Percentiles rank a stretch among this genome's conserved stretches.
phyloP scores from a whole-genome alignment of 1,140 invertebrate species.

The Drosophila eugracilis region DNA sequence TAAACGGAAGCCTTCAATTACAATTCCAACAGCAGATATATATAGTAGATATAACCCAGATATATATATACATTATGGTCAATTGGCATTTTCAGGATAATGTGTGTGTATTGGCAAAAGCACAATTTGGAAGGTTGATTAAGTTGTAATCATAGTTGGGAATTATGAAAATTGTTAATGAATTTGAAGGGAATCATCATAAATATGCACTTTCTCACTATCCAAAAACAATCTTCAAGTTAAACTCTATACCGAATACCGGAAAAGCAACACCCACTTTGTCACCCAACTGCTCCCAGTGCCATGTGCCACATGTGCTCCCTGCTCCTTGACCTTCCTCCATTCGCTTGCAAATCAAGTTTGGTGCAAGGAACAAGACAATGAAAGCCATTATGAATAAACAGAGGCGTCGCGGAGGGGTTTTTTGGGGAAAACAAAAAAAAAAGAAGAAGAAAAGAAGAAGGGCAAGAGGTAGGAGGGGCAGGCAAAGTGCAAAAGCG shows the following conservation, averaged over 20 bases:
- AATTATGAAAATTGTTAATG: too few species aligned
- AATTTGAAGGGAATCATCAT: too few species aligned
- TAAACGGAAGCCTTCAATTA: slow-evolving; percentile 9
- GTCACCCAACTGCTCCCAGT: slow-evolving; percentile 9
- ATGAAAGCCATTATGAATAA: slow-evolving; percentile 56
- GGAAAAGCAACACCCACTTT: slow-evolving; percentile 4
- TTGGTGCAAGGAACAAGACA: slow-evolving; percentile 63
- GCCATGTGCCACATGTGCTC: slow-evolving; percentile 38
- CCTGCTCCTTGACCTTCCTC: slow-evolving; percentile 42
- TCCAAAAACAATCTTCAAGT: too few species aligned
- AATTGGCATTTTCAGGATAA: not conserved
- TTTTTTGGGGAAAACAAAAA: too few species aligned
- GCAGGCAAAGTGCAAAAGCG: slow-evolving; percentile 53
- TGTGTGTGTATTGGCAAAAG: too few species aligned
- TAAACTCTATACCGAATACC: too few species aligned
- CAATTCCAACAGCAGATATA: not conserved
- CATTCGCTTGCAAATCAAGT: slow-evolving; percentile 47
- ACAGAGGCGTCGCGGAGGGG: not conserved
- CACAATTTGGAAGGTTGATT: too few species aligned
- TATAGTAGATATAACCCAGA: too few species aligned
- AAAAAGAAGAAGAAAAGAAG: too few species aligned
- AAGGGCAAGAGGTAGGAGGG: not conserved
- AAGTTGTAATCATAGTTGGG: too few species aligned
- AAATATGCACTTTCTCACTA: too few species aligned
- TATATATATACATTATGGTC: not conserved